Evolutionary conservation across 2,113 vertebrate species (phyloP).

Genomic region (Garra rufa): DNA sequence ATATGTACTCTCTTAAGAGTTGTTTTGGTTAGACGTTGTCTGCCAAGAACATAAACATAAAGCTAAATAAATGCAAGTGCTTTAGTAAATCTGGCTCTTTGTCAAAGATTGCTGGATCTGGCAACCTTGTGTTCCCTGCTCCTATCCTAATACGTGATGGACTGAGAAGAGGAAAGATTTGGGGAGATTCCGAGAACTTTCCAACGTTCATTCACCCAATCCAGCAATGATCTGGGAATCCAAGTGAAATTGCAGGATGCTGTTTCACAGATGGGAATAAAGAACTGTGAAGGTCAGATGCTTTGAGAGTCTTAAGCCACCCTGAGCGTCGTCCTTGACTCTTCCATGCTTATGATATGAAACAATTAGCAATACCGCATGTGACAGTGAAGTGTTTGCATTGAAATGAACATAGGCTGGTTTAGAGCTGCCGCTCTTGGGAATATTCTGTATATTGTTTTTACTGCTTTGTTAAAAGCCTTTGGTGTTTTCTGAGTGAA

Average conservation of each 20-base stretch:
- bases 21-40: conserved; percentile 15
- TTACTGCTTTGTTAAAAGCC: conserved; percentile 87
- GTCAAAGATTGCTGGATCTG: conserved; percentile 38
- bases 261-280: conserved; percentile 24
- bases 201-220: not conserved
- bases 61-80: conserved; percentile 14
- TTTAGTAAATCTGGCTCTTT: not conserved
- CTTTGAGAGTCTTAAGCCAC: not conserved
- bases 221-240: conserved; percentile 31
- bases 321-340: not conserved
- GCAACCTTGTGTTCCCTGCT: conserved; percentile 1
- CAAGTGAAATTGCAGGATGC: conserved; percentile 10
- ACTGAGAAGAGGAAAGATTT: conserved; percentile 7
- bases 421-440: conserved; percentile 80
- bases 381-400: conserved; percentile 82
- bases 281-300: conserved; percentile 33
- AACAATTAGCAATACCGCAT: conserved; percentile 85
- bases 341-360: conserved; percentile 78
- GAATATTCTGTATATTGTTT: conserved; percentile 83
- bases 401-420: conserved; percentile 85
- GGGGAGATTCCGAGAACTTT: conserved; percentile 39
- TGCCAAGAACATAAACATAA: conserved; percentile 29
- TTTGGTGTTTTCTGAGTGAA: conserved; percentile 84
- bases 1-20: not conserved
- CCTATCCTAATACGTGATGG: conserved; percentile 6